Evolutionary conservation across 1,140 invertebrate genomes (phyloP), one percentile per base, ranked within the genome.

Genomic region (Nasonia vitripennis): DNA sequence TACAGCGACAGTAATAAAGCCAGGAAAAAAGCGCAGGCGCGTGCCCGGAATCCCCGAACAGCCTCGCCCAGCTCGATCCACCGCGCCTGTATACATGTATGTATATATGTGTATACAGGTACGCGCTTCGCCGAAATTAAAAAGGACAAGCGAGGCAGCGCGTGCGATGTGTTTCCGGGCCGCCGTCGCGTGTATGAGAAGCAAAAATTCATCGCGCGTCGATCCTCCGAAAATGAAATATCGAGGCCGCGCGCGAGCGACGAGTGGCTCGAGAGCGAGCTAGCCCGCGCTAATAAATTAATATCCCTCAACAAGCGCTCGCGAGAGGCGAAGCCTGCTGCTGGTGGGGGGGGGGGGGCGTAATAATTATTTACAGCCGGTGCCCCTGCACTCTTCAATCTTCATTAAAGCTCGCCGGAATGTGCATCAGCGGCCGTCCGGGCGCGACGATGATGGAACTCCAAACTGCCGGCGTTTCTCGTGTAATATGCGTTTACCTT

Each of bases 341-440:
- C 1, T 37, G 34, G 34, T 37, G 34, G 34, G 5, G 37, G 23
- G 11, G 17, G 45, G 41, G 0, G 45, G 23, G 2, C 41, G 85
- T 86, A 86, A 87, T 88, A 88, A 89, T 89, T 87, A 89, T 88
- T 89, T 88, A 87, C 86, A 87, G 78, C 84, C 83, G 55, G 81
- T 71, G 68, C 78, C 75, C 74, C 73, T 37, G 77, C 82, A 88
- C 89, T 90, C 88, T 90, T 90, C 89, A 88, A 89, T 90, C 88
- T 89, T 89, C 88, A 89, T 90, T 90, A 89, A 89, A 89, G 80
- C 80, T 51, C 68, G 75, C 27, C 34, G 41, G 73, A 81, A 73
- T 74, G 48, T 74, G 27, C 73, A 27, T 27, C 27, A 34, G 9
- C 73, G 5, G 34, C 20, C 9, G 78, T 75, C 23, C 37, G 17